These are phyloP conservation scores for Anthopleura xanthogrammica DNA, from an alignment of 92 coral and sea anemone genomes.

Conservation along the genomic window DNA sequence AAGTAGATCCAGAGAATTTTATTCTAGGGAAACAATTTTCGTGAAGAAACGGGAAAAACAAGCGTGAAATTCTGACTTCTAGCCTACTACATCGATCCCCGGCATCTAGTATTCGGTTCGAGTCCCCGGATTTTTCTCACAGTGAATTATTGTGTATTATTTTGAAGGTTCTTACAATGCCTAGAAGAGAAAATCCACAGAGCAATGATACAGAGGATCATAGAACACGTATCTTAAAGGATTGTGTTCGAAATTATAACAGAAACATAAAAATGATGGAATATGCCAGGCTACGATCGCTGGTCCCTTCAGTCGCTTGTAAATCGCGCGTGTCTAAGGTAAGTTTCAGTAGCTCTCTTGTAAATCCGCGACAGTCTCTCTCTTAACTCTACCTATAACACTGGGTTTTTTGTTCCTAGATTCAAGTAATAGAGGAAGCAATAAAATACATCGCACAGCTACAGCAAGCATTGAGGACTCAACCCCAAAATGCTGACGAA, in stretches of 20 bases:
- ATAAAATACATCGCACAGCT: slow-evolving; percentile 95
- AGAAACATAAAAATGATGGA: slow-evolving; percentile 74
- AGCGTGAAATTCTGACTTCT: slow-evolving; percentile 20
- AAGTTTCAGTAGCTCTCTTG: slow-evolving; percentile 17
- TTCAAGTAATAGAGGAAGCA: slow-evolving; percentile 97
- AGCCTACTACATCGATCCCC: slow-evolving; percentile 1
- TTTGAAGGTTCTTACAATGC: slow-evolving; percentile 60
- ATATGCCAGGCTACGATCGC: slow-evolving; percentile 87
- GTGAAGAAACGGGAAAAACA: slow-evolving; percentile 3
- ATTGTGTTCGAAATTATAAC: slow-evolving; percentile 62
- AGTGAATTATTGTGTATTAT: slow-evolving; percentile 25
- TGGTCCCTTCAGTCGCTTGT: slow-evolving; percentile 85
- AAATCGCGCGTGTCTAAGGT: slow-evolving; percentile 87
- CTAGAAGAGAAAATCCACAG: slow-evolving; percentile 45
- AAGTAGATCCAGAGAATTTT: slow-evolving; percentile 13
- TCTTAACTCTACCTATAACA: neutral
- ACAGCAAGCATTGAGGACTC: slow-evolving; percentile 80
- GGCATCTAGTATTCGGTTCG: slow-evolving; percentile 11
- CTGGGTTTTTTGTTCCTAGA: slow-evolving; percentile 51
- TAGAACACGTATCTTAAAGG: slow-evolving; percentile 48
- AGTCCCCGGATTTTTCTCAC: slow-evolving; percentile 19
- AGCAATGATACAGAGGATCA: slow-evolving; percentile 38
- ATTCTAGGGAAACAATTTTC: slow-evolving; percentile 1
- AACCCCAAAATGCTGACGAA: slow-evolving; percentile 45
- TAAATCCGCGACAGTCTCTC: neutral